Evolutionary conservation across 1,140 invertebrate species (phyloP).

Genomic region (Zaprionus taronus): DNA sequence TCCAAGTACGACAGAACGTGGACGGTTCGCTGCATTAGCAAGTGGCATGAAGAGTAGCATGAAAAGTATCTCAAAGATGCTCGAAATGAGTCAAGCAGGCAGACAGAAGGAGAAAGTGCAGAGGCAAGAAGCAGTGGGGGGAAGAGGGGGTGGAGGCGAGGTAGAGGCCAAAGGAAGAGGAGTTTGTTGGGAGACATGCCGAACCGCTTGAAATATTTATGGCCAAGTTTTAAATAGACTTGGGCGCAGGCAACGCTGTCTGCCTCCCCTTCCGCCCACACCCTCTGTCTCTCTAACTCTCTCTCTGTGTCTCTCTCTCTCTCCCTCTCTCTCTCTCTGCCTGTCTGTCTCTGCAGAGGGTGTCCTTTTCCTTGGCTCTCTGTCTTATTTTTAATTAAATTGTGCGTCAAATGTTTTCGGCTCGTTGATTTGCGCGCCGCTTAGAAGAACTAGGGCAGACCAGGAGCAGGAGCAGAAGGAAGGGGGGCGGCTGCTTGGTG

Average conservation of each 20-base stretch:
- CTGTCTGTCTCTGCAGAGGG: neutral
- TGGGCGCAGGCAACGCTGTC: neutral
- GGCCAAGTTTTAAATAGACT: conserved; percentile 57
- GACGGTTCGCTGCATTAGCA: conserved; percentile 5
- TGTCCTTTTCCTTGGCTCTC: conserved; percentile 5
- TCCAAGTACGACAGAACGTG: neutral
- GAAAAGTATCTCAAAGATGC: conserved; percentile 42
- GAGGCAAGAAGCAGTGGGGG: neutral
- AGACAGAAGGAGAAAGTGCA: conserved; percentile 11
- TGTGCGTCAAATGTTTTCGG: conserved; percentile 79
- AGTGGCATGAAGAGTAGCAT: conserved; percentile 11
- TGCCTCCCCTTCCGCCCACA: neutral
- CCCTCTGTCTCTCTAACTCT: neutral
- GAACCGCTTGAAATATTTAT: conserved; percentile 53
- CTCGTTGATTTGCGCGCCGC: conserved; percentile 56
- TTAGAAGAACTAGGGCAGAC: conserved; percentile 7
- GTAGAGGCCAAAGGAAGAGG: neutral
- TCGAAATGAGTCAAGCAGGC: conserved; percentile 3
- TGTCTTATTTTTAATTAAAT: conserved; percentile 77
- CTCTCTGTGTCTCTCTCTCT: neutral
- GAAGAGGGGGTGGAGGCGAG: neutral
- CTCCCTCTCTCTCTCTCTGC: neutral
- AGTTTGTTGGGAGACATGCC: neutral
- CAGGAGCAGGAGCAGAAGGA: conserved; percentile 2
- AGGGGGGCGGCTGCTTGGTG: neutral